phyloP scores from a whole-genome alignment of 2,113 vertebrate species.

The Tylochromis polylepis region DNA sequence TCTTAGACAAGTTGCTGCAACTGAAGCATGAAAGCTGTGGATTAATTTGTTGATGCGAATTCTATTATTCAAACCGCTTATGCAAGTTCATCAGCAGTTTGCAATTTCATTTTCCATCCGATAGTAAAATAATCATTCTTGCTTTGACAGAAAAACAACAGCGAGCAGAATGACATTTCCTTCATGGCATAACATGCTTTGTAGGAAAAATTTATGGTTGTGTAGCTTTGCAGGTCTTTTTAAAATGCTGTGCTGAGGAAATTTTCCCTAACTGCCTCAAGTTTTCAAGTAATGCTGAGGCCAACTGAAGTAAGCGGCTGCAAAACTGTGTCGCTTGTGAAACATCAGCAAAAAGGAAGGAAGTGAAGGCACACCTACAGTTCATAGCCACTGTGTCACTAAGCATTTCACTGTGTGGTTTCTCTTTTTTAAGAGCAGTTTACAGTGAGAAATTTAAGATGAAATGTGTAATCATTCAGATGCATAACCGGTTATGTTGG shows the following conservation, averaged over 20 bases:
- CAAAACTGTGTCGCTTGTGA: slow-evolving; percentile 22
- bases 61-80: neutral
- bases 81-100: neutral
- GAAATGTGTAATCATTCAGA: neutral
- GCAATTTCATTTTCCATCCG: neutral
- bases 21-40: neutral
- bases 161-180: neutral
- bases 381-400: neutral
- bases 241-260: slow-evolving; percentile 21
- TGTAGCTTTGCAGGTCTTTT: slow-evolving; percentile 1
- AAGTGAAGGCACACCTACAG: neutral
- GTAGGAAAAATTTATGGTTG: neutral
- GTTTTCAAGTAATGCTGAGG: slow-evolving; percentile 32
- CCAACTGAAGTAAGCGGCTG: slow-evolving; percentile 18
- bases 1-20: neutral
- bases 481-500: neutral
- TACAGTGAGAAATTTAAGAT: neutral
- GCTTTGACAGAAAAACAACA: neutral
- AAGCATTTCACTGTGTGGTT: neutral
- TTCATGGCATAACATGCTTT: neutral
- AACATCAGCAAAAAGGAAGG: slow-evolving; percentile 39
- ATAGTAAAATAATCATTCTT: neutral
- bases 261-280: neutral
- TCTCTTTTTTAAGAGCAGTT: neutral
- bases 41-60: neutral